Percentiles rank a stretch among this genome's conserved stretches.
These are phyloP conservation scores for Lycaena phlaeas DNA, from an alignment of 2,888 invertebrate species.

Conservation along the genomic window DNA sequence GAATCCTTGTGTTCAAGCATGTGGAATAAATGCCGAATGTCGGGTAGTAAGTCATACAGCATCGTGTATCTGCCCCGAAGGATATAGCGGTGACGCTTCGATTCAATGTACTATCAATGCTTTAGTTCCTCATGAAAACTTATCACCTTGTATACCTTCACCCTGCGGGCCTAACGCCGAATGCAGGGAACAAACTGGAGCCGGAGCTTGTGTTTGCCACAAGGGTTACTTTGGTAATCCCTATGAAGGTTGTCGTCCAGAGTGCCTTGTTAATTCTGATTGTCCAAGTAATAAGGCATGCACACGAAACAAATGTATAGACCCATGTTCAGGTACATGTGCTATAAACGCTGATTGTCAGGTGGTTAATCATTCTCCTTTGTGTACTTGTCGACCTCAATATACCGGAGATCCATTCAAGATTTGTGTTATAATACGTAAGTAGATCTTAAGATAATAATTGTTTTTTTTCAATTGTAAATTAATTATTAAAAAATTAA, in stretches of 20 bases:
- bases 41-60: conserved; percentile 83
- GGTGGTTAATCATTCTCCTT: conserved; percentile 80
- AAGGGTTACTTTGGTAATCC: conserved; percentile 84
- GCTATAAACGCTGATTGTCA: conserved; percentile 83
- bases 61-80: conserved; percentile 78
- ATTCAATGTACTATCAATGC: conserved; percentile 66
- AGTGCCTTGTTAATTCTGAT: conserved; percentile 81
- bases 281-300: conserved; percentile 81
- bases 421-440: conserved; percentile 63
- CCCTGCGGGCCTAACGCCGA: conserved; percentile 77
- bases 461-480: too few relatives aligned
- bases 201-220: conserved; percentile 79
- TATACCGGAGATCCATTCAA: conserved; percentile 83
- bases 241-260: conserved; percentile 83
- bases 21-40: conserved; percentile 83
- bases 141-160: conserved; percentile 74
- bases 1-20: conserved; percentile 82
- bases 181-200: conserved; percentile 72
- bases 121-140: conserved; percentile 31
- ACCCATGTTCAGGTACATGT: conserved; percentile 86
- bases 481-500: too few relatives aligned
- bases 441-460: conserved; percentile 23
- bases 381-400: conserved; percentile 77
- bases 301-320: conserved; percentile 80
- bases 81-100: conserved; percentile 84